These are phyloP conservation scores for Zoanthus sociatus DNA, from an alignment of 92 coral and sea anemone genomes.

Conservation along the genomic window DNA sequence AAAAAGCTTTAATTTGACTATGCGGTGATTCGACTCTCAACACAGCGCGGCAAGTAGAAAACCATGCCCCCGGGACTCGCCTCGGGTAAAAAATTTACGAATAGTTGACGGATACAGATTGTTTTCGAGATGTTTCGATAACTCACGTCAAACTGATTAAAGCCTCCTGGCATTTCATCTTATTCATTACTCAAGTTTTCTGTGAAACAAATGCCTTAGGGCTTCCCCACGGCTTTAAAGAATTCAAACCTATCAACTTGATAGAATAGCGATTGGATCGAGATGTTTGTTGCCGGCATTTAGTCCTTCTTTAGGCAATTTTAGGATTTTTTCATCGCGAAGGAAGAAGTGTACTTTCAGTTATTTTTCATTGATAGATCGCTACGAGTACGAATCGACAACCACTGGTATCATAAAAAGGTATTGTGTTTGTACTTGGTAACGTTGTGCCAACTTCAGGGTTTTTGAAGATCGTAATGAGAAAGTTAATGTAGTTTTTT, in stretches of 20 bases:
- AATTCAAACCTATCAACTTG: constrained; percentile 9
- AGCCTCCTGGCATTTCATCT: constrained; percentile 32
- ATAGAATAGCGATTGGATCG: neutral
- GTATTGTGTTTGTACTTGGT: neutral
- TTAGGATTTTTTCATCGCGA: neutral
- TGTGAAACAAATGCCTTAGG: constrained; percentile 21
- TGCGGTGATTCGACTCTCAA: neutral
- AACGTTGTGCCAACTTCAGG: neutral
- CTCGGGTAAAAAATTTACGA: constrained; percentile 2
- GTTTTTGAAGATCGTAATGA: neutral
- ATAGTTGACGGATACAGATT: constrained; percentile 20
- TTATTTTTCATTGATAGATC: neutral
- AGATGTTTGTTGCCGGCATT: constrained; percentile 4
- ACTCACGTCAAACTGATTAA: constrained; percentile 19
- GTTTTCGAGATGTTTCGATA: constrained; percentile 48
- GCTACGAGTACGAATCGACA: neutral
- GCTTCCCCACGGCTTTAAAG: constrained; percentile 29
- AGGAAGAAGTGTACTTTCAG: neutral
- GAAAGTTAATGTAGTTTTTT: neutral
- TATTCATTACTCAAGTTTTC: constrained; percentile 35
- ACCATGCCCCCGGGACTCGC: constrained; percentile 39
- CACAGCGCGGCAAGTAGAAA: constrained; percentile 47
- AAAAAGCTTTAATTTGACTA: neutral
- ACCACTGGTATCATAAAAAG: neutral
- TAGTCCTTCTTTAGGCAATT: neutral